phyloP scores from a whole-genome alignment of 53 echinoderm and acorn worm genomes.

The Crossaster papposus region DNA sequence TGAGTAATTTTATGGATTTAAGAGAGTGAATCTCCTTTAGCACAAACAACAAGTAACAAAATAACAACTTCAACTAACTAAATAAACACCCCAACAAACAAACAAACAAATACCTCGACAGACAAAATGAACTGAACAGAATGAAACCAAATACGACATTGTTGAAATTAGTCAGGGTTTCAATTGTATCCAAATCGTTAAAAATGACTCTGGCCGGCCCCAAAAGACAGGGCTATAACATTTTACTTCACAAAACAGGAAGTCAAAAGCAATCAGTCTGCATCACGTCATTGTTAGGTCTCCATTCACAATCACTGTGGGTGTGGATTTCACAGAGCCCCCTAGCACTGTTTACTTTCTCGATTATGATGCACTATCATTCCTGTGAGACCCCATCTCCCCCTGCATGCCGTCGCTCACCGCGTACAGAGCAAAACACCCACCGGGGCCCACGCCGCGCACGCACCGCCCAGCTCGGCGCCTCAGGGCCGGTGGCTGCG shows the following conservation, averaged over 20 bases:
- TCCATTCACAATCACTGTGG: constrained; percentile 28
- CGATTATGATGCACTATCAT: constrained; percentile 24
- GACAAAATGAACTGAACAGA: not conserved
- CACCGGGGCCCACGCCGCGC: constrained; percentile 30
- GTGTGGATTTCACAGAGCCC: constrained; percentile 47
- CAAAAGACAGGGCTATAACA: not conserved
- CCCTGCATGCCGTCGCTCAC: constrained; percentile 7
- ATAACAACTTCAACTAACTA: no score
- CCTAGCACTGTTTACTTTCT: constrained; percentile 59
- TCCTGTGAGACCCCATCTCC: not conserved
- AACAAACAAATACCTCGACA: not conserved
- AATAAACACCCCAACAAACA: not conserved
- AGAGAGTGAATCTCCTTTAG: no score
- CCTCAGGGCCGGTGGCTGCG: not conserved
- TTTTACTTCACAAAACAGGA: not conserved
- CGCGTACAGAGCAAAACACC: constrained; percentile 25
- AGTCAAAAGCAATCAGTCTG: constrained; percentile 42
- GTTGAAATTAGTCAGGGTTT: not conserved
- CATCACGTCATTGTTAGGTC: constrained; percentile 13
- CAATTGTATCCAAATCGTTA: not conserved
- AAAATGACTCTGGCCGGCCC: not conserved
- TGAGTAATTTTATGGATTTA: no score
- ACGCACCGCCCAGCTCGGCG: constrained; percentile 14
- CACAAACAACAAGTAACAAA: no score
- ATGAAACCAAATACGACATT: not conserved